These are phyloP conservation scores for Melanotaenia nigrans DNA, from an alignment of 2,797 vertebrate genomes.

Conservation along the genomic window DNA sequence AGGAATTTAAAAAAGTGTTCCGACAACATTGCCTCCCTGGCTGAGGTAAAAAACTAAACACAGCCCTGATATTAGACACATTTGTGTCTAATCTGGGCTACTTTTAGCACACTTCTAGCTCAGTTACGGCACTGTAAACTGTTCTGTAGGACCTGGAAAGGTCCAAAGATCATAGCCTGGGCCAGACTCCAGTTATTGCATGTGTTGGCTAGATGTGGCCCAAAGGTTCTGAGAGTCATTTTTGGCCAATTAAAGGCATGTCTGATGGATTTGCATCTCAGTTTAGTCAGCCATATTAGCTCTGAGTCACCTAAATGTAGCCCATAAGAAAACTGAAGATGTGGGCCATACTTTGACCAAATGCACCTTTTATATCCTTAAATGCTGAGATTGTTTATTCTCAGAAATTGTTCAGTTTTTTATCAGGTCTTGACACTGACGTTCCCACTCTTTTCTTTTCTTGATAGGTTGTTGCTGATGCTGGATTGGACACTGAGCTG, in stretches of 20 bases:
- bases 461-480: constrained; percentile 75
- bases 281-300: neutral
- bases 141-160: neutral
- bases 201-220: too few species aligned
- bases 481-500: constrained; percentile 82
- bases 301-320: too few species aligned
- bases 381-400: too few species aligned
- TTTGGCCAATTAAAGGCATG: neutral
- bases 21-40: neutral
- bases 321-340: neutral
- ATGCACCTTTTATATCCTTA: too few species aligned
- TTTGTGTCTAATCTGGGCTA: neutral
- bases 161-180: neutral
- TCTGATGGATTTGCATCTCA: neutral
- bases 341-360: neutral
- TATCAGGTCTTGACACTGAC: neutral
- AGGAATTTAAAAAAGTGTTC: neutral
- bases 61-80: neutral
- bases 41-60: neutral
- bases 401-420: too few species aligned
- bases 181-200: neutral
- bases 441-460: neutral
- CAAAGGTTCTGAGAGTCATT: too few species aligned
- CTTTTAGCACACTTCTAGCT: neutral
- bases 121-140: neutral